These are phyloP conservation scores for Seison nebaliae DNA, from an alignment of 1,140 invertebrate genomes.

Conservation along the genomic window DNA sequence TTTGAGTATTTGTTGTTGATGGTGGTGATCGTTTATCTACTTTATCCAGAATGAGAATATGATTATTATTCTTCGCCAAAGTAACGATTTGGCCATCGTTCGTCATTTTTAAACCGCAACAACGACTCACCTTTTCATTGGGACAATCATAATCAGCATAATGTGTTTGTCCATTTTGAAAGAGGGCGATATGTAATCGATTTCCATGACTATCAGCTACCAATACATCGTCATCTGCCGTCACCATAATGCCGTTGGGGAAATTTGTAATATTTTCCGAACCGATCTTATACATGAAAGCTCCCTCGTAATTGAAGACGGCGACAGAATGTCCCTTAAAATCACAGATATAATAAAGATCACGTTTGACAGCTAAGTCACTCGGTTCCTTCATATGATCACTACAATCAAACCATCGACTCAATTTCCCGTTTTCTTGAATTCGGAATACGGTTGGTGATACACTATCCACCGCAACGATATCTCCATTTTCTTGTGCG, in stretches of 20 bases:
- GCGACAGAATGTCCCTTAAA: conserved; percentile 89
- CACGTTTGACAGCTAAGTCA: conserved; percentile 69
- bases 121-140: neutral
- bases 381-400: conserved; percentile 84
- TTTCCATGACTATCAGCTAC: neutral
- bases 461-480: conserved; percentile 82
- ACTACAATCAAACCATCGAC: conserved; percentile 80
- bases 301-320: conserved; percentile 65
- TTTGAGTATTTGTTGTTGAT: too few species aligned
- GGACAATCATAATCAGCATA: neutral
- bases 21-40: too few species aligned
- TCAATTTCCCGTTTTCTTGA: conserved; percentile 54
- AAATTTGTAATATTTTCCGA: conserved; percentile 78
- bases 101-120: neutral
- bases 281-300: conserved; percentile 64
- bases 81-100: neutral
- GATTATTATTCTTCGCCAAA: neutral
- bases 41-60: neutral
- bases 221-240: neutral
- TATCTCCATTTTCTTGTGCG: conserved; percentile 50
- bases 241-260: conserved; percentile 85
- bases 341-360: conserved; percentile 81
- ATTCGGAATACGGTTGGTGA: conserved; percentile 77
- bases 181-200: neutral
- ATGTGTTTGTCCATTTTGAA: neutral